A percentile compares a stretch with the other conserved stretches of the same genome.
Evolutionary conservation across 2,113 vertebrate species (phyloP).

Genomic region (Apteryx owenii): DNA sequence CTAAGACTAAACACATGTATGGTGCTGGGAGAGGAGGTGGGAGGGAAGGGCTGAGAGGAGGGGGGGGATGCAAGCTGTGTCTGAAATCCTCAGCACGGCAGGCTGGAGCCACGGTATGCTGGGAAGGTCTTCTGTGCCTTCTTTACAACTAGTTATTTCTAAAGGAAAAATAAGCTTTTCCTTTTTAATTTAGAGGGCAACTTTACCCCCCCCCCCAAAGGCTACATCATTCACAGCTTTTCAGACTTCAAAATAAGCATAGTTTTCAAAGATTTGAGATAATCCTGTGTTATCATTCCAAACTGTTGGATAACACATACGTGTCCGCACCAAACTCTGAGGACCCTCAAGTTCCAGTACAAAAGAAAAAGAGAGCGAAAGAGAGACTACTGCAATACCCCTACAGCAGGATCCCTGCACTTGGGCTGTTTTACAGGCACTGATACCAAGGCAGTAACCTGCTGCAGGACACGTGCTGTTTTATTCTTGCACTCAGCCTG

Average conservation of each 20-base stretch:
- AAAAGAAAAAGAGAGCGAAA: background rate
- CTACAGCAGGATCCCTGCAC: background rate
- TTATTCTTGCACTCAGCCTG: background rate
- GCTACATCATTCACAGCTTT: background rate
- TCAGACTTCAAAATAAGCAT: background rate
- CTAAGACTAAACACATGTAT: constrained; percentile 63
- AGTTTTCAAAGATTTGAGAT: background rate
- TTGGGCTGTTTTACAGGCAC: background rate
- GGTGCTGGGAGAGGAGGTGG: background rate
- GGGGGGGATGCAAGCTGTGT: background rate
- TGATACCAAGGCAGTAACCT: background rate
- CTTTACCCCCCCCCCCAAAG: background rate
- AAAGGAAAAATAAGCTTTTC: background rate
- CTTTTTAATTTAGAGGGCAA: background rate
- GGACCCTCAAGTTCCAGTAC: background rate
- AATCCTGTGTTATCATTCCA: background rate
- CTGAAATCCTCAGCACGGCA: background rate
- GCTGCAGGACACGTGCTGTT: background rate
- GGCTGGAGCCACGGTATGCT: background rate
- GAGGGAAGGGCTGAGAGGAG: background rate
- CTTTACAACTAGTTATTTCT: background rate
- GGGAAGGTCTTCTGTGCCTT: background rate
- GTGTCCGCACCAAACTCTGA: background rate
- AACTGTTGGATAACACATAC: background rate
- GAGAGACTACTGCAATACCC: rapidly evolving